Conservation (phyloP, 2,888 invertebrate species). For the Lasioglossum morio region DNA sequence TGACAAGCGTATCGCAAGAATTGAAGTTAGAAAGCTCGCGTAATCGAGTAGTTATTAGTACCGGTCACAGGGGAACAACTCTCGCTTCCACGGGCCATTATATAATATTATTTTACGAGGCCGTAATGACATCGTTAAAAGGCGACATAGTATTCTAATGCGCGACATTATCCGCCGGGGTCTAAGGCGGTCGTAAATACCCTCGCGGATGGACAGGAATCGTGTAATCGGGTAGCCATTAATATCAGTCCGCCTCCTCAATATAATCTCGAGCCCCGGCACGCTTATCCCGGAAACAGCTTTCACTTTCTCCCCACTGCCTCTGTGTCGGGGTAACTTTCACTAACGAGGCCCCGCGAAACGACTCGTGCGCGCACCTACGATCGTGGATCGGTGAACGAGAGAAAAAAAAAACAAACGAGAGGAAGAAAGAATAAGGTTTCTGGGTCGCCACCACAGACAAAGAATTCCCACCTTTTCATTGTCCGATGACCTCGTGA, state of each 20-base stretch:
- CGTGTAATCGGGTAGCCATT: slow-evolving; percentile 52
- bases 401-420: background rate
- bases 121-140: slow-evolving; percentile 17
- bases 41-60: slow-evolving; percentile 15
- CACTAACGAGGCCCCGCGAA: slow-evolving; percentile 66
- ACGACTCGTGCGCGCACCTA: slow-evolving; percentile 48
- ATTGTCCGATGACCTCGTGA: slow-evolving; percentile 29
- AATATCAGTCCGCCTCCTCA: slow-evolving; percentile 45
- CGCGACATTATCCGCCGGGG: slow-evolving; percentile 21
- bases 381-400: slow-evolving; percentile 32
- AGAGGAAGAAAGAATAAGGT: slow-evolving; percentile 73
- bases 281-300: slow-evolving; percentile 76
- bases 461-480: slow-evolving; percentile 63
- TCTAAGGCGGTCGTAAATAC: slow-evolving; percentile 33
- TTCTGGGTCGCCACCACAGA: slow-evolving; percentile 73
- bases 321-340: slow-evolving; percentile 72
- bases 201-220: slow-evolving; percentile 28
- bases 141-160: slow-evolving; percentile 8
- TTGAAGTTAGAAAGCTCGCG: background rate
- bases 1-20: background rate
- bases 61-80: background rate
- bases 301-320: slow-evolving; percentile 80
- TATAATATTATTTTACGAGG: slow-evolving; percentile 2
- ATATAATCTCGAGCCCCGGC: slow-evolving; percentile 52
- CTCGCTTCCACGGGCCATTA: background rate